A percentile compares a stretch with the other conserved stretches of the same genome.
Conservation (phyloP, 2,113 vertebrate genomes). For the Nesogale talazaci region DNA sequence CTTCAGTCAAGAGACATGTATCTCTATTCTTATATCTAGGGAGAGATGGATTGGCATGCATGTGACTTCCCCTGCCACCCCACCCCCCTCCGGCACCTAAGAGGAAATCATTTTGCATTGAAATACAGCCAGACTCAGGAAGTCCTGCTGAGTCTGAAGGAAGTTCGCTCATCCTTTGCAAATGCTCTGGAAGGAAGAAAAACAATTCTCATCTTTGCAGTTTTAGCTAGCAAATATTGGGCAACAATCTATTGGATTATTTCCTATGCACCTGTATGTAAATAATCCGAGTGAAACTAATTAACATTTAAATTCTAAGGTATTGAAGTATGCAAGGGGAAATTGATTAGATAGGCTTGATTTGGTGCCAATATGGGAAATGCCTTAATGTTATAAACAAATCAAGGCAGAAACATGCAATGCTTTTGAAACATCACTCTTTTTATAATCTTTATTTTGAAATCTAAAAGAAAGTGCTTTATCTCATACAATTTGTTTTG, state of each 20-base stretch:
- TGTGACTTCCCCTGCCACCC: no score
- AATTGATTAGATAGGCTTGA: slow-evolving; percentile 72
- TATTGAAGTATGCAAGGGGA: slow-evolving; percentile 74
- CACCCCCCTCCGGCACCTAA: no score
- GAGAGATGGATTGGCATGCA: slow-evolving; percentile 62
- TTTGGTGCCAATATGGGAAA: slow-evolving; percentile 73
- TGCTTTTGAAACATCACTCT: slow-evolving; percentile 59
- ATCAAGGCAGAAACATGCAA: slow-evolving; percentile 65
- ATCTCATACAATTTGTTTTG: slow-evolving; percentile 47
- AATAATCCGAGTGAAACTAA: slow-evolving; percentile 59
- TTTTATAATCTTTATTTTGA: slow-evolving; percentile 49
- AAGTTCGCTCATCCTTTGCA: slow-evolving; percentile 76
- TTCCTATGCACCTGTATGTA: slow-evolving; percentile 76
- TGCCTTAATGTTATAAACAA: slow-evolving; percentile 72
- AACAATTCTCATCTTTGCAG: slow-evolving; percentile 46
- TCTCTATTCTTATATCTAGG: slow-evolving; percentile 64
- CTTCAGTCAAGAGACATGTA: slow-evolving; percentile 57
- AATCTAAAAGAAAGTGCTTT: slow-evolving; percentile 49
- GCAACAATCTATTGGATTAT: slow-evolving; percentile 52
- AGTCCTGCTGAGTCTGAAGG: slow-evolving; percentile 72
- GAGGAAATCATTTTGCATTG: slow-evolving; percentile 72
- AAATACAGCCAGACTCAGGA: slow-evolving; percentile 71
- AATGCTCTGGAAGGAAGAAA: slow-evolving; percentile 67
- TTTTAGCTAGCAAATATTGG: slow-evolving; percentile 62
- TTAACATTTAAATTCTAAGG: slow-evolving; percentile 76